Conservation (phyloP, 2,888 invertebrate species). For the Brenthis daphne region DNA sequence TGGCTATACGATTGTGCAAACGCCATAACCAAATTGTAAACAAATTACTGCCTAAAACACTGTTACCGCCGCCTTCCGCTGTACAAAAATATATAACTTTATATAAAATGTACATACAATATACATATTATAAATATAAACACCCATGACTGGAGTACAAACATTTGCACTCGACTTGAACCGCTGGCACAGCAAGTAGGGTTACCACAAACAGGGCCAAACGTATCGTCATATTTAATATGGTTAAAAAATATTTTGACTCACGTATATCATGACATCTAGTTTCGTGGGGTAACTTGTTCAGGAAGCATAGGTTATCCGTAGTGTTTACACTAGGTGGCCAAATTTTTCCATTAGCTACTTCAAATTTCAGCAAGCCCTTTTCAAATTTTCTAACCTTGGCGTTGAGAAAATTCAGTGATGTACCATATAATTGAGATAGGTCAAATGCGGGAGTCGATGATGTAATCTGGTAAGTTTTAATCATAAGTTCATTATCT, state of each 20-base stretch:
- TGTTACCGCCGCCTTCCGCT: conserved; percentile 44
- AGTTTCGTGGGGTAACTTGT: conserved; percentile 50
- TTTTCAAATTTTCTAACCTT: conserved; percentile 42
- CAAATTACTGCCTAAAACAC: conserved; percentile 45
- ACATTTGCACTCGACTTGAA: too few relatives aligned
- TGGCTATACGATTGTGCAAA: conserved; percentile 52
- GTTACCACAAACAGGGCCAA: too few relatives aligned
- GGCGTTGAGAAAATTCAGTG: conserved; percentile 34
- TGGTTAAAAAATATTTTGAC: conserved; percentile 20
- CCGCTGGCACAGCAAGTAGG: too few relatives aligned
- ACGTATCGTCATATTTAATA: not conserved
- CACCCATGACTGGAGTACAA: too few relatives aligned
- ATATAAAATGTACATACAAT: too few relatives aligned
- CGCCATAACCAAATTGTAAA: conserved; percentile 52
- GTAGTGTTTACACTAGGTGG: conserved; percentile 44
- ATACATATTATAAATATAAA: too few relatives aligned
- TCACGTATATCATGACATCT: conserved; percentile 57
- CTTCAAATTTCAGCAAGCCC: conserved; percentile 48
- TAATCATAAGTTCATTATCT: not conserved
- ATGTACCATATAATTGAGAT: conserved; percentile 45
- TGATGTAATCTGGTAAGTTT: conserved; percentile 43
- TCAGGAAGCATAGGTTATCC: conserved; percentile 42
- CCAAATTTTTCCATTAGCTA: conserved; percentile 46
- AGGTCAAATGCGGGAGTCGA: conserved; percentile 49
- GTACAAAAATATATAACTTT: conserved; percentile 19